Base-by-base conservation (phyloP, 1,140 invertebrate genomes). In the Propsilocerus akamusi region DNA sequence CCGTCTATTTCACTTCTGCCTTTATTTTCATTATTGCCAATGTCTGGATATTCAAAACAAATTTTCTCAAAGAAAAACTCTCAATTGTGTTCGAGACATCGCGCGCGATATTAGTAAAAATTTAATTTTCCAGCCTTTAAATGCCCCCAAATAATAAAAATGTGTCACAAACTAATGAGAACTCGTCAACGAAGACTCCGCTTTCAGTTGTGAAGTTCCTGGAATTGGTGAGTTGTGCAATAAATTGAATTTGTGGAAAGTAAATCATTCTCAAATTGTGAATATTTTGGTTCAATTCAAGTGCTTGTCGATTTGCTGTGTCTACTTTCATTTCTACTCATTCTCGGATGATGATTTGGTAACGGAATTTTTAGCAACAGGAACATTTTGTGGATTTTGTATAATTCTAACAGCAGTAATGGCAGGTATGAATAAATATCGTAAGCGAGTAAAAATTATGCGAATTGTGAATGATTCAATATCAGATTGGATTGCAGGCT, bases 401-500 rank as follows among this genome's bases (percentile, higher is more conserved):
- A 41, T 41, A 41, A 41, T 41, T 17, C 14, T 41, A 14, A 17
- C 14, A 6, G 34, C 34, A 5, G 34, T 41, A 41, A 41, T 41
- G 34, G 34, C 34, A 41, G 34, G 34, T 41, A 41, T 17, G 34
- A 41, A 17, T 20, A 20, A 14, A 41, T 20, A 17, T 41, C 17
- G 14, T 20, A 6, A 20, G n/a, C 34, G 22, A n/a, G 22, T 20
- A 41, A 5, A 41, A 8, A 30, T 30, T 8, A 8, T 30, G 28
- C n/a, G 28, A 11, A 11, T 6, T 3, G 28, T n/a, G 2, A 30
- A 8, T 30, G n/a, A 41, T 41, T 41, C 14, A 41, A 41, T 41
- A 41, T 12, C 28, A 41, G 34, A 41, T 41, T 41, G 34, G 34
- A 41, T 41, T 41, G 34, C 34, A 41, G 34, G 75, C 46, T 74